Evolutionary conservation across 2,888 invertebrate species (phyloP), one percentile per base, ranked within the genome.

Genomic region (Xanthorhoe spadicearia): DNA sequence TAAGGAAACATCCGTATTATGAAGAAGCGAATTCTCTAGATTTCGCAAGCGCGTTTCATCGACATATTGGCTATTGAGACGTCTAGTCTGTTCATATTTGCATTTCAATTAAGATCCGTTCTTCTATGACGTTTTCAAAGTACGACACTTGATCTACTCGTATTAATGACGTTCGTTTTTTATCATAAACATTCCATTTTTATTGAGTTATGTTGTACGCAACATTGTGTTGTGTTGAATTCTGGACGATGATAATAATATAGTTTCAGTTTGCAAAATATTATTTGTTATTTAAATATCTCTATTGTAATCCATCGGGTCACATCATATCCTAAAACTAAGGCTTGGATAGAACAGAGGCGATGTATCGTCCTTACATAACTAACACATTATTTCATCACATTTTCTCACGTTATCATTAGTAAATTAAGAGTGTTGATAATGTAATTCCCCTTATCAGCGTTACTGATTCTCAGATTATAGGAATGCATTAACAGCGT

Each of bases 391-490:
- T 48, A 48, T 48, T 48, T 17, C 15, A 48, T 48, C 48, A 48
- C 4, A 48, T 13, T 43, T 23, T 43, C 15, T 48, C 17, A 48
- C 48, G 48, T 48, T 13, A 43, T 48, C 48, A 8, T 17, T 3
- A 48, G 17, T 48, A 15, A 13, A 48, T 48, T 17, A 15, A 17
- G 15, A 13, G 10, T 43, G 13, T 43, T 43, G 18, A 55, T 28
- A 57, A 19, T 19, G 23, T 2, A 8, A 46, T 50, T 51, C 38
- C n/a, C 49, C 15, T 64, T 64, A 64, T 58, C 63, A 57, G 46
- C 35, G 23, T 46, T 23, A 52, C 52, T 35, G 48, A 62, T 51
- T 51, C n/a, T 49, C 15, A 35, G 13, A 15, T 48, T 48, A 15
- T 46, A 15, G 38, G 32, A 52, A 49, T 64, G 35, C 32, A 35